phyloP scores from a whole-genome alignment of 2,888 invertebrate genomes.

The Heteropelma amictum region DNA sequence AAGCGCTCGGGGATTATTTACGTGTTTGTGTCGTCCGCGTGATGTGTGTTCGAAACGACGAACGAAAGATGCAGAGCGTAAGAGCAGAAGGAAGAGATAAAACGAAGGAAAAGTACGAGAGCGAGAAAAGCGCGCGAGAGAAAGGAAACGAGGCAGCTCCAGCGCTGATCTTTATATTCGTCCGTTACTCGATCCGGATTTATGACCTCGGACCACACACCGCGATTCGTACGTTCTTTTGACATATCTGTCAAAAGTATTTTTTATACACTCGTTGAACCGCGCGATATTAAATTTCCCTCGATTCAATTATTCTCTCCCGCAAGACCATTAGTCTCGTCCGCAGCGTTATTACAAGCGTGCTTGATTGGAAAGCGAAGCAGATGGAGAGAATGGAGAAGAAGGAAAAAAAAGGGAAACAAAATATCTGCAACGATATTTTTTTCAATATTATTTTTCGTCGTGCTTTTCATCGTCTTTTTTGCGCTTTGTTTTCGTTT shows the following conservation, averaged over 20 bases:
- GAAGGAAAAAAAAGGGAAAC: too few species aligned
- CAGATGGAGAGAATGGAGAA: too few species aligned
- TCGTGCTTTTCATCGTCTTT: neutral
- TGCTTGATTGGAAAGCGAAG: conserved; percentile 18
- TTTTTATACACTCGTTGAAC: conserved; percentile 3
- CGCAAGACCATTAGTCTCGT: conserved; percentile 32
- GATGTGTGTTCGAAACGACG: neutral
- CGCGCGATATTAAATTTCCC: conserved; percentile 35
- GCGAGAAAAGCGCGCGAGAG: neutral
- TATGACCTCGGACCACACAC: conserved; percentile 51
- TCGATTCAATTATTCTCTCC: conserved; percentile 38
- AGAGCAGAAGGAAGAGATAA: neutral
- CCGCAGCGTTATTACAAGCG: neutral
- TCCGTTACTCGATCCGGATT: conserved; percentile 56
- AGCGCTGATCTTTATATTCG: conserved; percentile 55
- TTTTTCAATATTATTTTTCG: conserved; percentile 33
- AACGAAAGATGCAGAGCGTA: neutral
- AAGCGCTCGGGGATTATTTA: neutral
- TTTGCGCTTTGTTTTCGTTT: neutral
- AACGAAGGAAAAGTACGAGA: neutral
- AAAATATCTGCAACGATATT: conserved; percentile 37
- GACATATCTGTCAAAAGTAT: too few species aligned
- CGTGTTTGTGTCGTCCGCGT: neutral
- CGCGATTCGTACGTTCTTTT: too few species aligned
- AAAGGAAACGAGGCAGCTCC: conserved; percentile 30